Evolutionary conservation across 2,888 invertebrate species (phyloP), one percentile per base, ranked within the genome.

Genomic region (Neria commutata): DNA sequence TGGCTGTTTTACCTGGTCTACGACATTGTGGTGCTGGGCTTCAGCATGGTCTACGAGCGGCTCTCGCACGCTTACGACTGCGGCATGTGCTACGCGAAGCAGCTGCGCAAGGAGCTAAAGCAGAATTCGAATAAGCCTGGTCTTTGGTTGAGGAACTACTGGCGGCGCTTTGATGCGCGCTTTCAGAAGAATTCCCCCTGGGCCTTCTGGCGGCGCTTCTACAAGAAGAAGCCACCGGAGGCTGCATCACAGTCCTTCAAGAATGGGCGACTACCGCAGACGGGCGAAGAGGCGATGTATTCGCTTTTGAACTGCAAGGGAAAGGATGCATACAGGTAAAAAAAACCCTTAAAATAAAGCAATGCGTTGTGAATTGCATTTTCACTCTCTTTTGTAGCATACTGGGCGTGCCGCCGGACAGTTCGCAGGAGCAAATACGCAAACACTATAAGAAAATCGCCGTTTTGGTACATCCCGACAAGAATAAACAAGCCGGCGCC

Each of bases 211-310:
- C 71, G 82, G 16, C 70, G 71, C 2, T 77, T 82, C 60, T 78
- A 74, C 53, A 85, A 75, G 76, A 85, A 72, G 65, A 83, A 76
- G 56, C 76, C 74, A 55, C 76, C 77, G 19, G 81, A 83, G 77
- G 65, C 71, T 4, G 64, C 72, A 6, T 62, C 74, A 0, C 80
- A 81, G 54, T 69, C 72, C 23, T 77, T 79, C 52, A 81, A 80
- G 60, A 81, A 76, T 48, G 82, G 81, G 46, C 78, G 66, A 19
- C 84, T 96, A 77, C 95, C 96, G 1, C 88, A 91, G 47, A 94
- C 93, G 3, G 94, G 96, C 6, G 95, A 95, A 70, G 96, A 97
- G 82, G 96, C 96, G 42, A 94, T 96, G 92, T 94, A 93, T 82
- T 85, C 95, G 73, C 84, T 97, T 66, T 83, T 96, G 16, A 92